Percentiles rank a stretch among this genome's conserved stretches.
Conservation (phyloP, 1,140 invertebrate species). For the Bombus fervidus region DNA sequence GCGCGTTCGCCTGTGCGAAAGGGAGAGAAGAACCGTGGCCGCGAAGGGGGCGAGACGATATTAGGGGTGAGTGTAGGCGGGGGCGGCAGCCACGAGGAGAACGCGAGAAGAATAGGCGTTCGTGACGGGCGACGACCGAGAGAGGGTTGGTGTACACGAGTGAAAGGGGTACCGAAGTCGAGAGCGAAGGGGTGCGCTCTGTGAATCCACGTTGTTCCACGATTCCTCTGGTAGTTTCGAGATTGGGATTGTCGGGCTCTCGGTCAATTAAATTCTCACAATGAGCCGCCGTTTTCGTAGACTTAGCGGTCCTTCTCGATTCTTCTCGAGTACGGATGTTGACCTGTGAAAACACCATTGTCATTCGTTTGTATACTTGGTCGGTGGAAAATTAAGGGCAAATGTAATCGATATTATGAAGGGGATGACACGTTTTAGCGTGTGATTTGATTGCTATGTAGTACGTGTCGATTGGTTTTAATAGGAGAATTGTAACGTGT, state of each 20-base stretch:
- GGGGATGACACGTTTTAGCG: background rate
- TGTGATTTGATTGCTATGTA: background rate
- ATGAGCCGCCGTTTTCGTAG: conserved; percentile 32
- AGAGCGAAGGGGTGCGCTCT: conserved; percentile 38
- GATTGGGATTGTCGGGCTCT: conserved; percentile 62
- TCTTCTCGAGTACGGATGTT: background rate
- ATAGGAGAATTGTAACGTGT: background rate
- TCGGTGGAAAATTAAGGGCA: background rate
- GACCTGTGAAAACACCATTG: background rate
- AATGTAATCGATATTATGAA: background rate
- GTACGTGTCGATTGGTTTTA: too few species aligned
- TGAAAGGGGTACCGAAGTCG: conserved; percentile 42
- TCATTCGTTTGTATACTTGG: background rate
- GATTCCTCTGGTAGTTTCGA: conserved; percentile 54
- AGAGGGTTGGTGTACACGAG: conserved; percentile 28
- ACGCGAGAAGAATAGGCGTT: conserved; percentile 54
- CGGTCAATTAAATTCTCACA: conserved; percentile 63
- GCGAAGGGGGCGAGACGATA: conserved; percentile 50
- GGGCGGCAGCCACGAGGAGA: conserved; percentile 1
- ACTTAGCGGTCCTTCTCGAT: background rate
- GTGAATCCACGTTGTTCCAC: conserved; percentile 58
- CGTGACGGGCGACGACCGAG: conserved; percentile 33
- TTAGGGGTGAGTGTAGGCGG: conserved; percentile 9
- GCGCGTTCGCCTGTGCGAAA: conserved; percentile 53
- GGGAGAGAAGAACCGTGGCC: conserved; percentile 53